Evolutionary conservation across 2,888 invertebrate species (phyloP).

Genomic region (Stenchaetothrips biformis): DNA sequence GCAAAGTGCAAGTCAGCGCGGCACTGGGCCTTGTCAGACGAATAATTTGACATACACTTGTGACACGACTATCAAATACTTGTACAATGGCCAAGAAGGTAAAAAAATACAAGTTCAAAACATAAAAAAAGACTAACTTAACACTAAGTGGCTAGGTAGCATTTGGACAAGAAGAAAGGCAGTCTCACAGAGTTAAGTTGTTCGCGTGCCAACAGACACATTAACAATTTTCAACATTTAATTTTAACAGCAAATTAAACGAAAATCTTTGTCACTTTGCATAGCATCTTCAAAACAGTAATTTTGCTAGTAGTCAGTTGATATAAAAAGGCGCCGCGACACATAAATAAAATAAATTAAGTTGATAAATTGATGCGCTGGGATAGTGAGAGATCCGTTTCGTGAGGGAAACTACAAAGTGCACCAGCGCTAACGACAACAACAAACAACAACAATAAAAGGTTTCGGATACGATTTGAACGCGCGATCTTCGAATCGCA

Average conservation of each 20-base stretch:
- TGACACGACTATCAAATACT: not conserved
- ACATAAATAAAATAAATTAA: too few relatives aligned
- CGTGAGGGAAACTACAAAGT: too few relatives aligned
- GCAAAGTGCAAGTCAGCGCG: not conserved
- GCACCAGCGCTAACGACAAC: too few relatives aligned
- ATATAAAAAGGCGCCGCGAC: too few relatives aligned
- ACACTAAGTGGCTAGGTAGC: slow-evolving; percentile 10
- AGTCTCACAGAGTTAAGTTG: not conserved
- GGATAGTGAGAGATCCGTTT: too few relatives aligned
- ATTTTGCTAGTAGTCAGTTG: too few relatives aligned
- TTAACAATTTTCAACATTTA: not conserved
- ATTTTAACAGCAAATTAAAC: not conserved
- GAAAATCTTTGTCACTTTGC: not conserved
- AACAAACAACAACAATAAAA: too few relatives aligned
- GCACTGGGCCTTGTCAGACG: not conserved
- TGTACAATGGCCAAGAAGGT: slow-evolving; percentile 5
- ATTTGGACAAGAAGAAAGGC: slow-evolving; percentile 13
- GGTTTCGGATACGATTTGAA: too few relatives aligned
- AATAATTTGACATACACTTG: not conserved
- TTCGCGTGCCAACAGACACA: not conserved
- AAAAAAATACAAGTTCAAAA: not conserved
- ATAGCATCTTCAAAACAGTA: too few relatives aligned
- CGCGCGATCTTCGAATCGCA: too few relatives aligned
- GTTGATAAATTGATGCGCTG: too few relatives aligned
- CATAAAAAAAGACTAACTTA: not conserved